phyloP scores from a whole-genome alignment of 1,140 invertebrate species.

The Drosophila tsacasi region DNA sequence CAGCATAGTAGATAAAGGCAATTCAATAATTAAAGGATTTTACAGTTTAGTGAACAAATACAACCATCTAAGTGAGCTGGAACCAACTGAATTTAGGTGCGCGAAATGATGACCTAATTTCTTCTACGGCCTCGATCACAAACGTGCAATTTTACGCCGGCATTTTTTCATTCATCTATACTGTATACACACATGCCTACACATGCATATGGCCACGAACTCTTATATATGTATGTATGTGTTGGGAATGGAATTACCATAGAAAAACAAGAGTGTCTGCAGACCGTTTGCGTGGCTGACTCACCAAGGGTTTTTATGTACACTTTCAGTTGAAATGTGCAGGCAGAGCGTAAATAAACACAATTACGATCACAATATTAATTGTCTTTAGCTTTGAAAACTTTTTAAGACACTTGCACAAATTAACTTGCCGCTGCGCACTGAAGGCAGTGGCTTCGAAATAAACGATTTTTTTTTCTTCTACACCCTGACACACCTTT shows the following conservation, averaged over 20 bases:
- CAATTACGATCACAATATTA: background rate
- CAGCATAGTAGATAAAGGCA: background rate
- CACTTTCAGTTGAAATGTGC: background rate
- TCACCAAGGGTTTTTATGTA: slow-evolving; percentile 26
- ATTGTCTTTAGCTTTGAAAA: background rate
- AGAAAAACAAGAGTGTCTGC: slow-evolving; percentile 13
- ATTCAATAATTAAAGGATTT: slow-evolving; percentile 3
- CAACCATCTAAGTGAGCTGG: background rate
- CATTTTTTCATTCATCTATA: slow-evolving; percentile 4
- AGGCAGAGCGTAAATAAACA: background rate
- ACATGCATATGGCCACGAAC: background rate
- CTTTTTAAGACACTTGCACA: slow-evolving; percentile 15
- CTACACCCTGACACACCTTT: background rate
- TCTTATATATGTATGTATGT: background rate
- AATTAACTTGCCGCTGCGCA: slow-evolving; percentile 56
- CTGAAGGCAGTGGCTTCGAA: slow-evolving; percentile 27
- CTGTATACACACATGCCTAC: slow-evolving; percentile 1
- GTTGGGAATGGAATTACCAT: slow-evolving; percentile 12
- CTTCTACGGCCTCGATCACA: slow-evolving; percentile 7
- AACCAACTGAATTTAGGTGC: background rate
- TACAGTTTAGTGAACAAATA: background rate
- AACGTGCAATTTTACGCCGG: slow-evolving; percentile 10
- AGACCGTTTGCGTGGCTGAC: slow-evolving; percentile 32
- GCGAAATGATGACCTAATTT: slow-evolving; percentile 30
- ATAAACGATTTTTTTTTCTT: background rate